A percentile compares a stretch with the other conserved stretches of the same genome.
phyloP scores from a whole-genome alignment of 2,797 vertebrate species.

The Peromyscus eremicus region DNA sequence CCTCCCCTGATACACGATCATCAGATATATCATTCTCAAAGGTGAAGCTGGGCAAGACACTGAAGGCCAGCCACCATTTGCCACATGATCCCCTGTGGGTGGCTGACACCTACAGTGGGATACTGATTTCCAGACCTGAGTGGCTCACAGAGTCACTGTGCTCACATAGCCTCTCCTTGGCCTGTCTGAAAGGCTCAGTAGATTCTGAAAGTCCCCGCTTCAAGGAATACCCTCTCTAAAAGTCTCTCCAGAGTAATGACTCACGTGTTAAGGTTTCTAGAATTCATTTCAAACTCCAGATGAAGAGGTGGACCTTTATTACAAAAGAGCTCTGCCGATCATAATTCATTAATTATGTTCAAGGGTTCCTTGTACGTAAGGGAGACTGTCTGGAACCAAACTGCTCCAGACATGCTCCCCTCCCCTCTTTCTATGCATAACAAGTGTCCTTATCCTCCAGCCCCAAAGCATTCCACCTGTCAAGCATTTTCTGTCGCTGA shows the following conservation, averaged over 20 bases:
- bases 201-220: background rate
- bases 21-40: background rate
- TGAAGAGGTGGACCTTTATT: background rate
- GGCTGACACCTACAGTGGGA: background rate
- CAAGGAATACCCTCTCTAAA: background rate
- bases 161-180: background rate
- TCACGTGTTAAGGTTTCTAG: background rate
- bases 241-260: background rate
- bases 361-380: background rate
- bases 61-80: background rate
- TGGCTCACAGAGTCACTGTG: background rate
- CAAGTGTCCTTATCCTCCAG: background rate
- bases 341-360: background rate
- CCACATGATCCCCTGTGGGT: rapidly evolving
- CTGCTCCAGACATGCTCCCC: background rate
- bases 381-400: background rate
- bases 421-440: background rate
- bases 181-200: background rate
- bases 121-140: background rate
- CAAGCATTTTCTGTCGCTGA: background rate
- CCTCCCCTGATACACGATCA: background rate
- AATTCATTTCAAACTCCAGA: background rate
- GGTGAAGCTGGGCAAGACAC: background rate
- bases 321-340: background rate
- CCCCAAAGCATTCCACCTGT: background rate